Conservation (phyloP, 2,797 vertebrate species). For the Decapterus maruadsi region DNA sequence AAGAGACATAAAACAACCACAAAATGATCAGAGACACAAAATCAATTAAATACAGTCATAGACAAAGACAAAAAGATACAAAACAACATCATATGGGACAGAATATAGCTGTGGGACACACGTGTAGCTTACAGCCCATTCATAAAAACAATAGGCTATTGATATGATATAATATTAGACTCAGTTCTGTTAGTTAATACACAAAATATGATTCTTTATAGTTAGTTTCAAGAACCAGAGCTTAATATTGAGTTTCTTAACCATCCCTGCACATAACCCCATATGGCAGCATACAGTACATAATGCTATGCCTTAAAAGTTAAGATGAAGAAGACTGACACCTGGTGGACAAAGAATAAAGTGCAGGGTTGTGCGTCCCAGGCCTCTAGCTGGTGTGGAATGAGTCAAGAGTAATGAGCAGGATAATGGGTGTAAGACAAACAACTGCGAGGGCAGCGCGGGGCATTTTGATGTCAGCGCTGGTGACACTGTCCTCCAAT, state of each 20-base stretch:
- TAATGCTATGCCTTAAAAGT: not conserved
- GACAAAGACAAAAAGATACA: too few species aligned
- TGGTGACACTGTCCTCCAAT: conserved; percentile 6
- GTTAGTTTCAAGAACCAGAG: not conserved
- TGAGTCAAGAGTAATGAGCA: conserved; percentile 54
- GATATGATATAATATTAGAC: not conserved
- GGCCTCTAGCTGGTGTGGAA: conserved; percentile 37
- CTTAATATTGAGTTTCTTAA: not conserved
- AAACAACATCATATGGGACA: too few species aligned
- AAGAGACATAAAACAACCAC: too few species aligned
- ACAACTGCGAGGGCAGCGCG: conserved; percentile 34
- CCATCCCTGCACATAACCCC: not conserved
- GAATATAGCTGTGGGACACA: too few species aligned
- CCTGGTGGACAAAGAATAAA: conserved; percentile 52
- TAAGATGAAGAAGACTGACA: conserved; percentile 38
- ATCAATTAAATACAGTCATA: too few species aligned
- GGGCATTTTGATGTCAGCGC: conserved; percentile 7
- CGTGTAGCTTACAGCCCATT: too few species aligned
- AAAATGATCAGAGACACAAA: too few species aligned
- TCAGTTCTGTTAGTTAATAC: not conserved
- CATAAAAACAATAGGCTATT: too few species aligned
- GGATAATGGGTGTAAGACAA: conserved; percentile 49
- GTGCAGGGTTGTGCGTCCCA: not conserved
- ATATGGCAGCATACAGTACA: not conserved
- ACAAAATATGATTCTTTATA: not conserved